phyloP scores from a whole-genome alignment of 2,797 vertebrate species.

The Diplodus puntazzo region DNA sequence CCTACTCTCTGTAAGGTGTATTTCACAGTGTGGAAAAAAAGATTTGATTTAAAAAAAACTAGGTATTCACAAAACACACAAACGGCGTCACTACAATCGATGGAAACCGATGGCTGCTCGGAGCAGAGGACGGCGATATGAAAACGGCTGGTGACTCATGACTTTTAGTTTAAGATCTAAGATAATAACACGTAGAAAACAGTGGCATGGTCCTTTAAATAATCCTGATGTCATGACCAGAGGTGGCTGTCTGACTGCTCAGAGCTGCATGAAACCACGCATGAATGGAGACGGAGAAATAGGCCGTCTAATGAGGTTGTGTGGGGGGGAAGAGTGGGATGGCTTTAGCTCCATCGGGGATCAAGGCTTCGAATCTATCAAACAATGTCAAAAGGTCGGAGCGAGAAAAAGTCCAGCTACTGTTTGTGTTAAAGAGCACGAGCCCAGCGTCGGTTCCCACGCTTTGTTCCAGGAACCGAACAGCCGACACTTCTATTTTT shows the following conservation, averaged over 20 bases:
- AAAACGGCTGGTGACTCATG: no score
- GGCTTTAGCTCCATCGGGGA: conserved; percentile 13
- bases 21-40: no score
- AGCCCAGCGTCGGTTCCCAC: not conserved
- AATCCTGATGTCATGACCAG: conserved; percentile 35
- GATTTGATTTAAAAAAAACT: no score
- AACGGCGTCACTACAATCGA: no score
- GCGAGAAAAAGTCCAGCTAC: not conserved
- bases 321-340: not conserved
- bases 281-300: conserved; percentile 42
- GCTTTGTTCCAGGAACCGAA: not conserved
- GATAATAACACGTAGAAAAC: no score
- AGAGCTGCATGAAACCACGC: conserved; percentile 18
- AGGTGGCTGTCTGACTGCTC: conserved; percentile 20
- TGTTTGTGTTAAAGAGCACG: not conserved
- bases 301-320: conserved; percentile 37
- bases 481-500: not conserved
- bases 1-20: no score
- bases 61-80: no score
- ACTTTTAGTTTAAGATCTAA: not conserved
- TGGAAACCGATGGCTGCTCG: not conserved
- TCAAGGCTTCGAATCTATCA: conserved; percentile 21
- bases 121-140: no score
- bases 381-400: conserved; percentile 7
- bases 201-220: conserved; percentile 29